A percentile compares a stretch with the other conserved stretches of the same genome.
phyloP scores from a whole-genome alignment of 2,113 vertebrate species.

The Cacatua alba region DNA sequence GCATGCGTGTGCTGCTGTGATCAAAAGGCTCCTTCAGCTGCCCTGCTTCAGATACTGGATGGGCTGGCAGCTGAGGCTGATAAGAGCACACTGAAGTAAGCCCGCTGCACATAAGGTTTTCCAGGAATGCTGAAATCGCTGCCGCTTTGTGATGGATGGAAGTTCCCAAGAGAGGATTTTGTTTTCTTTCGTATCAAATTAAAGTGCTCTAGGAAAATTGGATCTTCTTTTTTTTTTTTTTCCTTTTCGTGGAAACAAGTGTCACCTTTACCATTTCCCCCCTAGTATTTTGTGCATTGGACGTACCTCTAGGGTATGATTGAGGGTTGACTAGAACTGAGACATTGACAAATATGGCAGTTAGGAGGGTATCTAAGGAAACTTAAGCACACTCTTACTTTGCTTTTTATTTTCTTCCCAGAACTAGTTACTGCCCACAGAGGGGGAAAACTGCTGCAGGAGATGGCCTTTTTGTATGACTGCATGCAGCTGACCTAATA shows the following conservation, averaged over 20 bases:
- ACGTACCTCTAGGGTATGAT: background rate
- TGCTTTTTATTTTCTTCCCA: background rate
- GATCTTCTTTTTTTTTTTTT: fast-evolving
- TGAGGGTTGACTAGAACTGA: background rate
- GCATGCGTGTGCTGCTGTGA: background rate
- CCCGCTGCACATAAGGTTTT: background rate
- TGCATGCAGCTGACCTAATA: background rate
- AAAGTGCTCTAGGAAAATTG: background rate
- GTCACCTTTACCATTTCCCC: background rate
- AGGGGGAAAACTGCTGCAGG: background rate
- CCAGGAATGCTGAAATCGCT: slow-evolving; percentile 7
- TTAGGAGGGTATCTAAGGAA: background rate
- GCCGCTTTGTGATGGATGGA: background rate
- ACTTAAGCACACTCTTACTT: background rate
- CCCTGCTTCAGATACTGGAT: background rate
- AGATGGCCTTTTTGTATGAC: background rate
- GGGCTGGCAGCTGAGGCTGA: background rate
- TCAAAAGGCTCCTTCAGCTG: background rate
- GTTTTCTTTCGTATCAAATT: background rate
- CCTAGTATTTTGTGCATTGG: background rate
- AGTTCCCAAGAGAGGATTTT: background rate
- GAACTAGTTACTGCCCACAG: background rate
- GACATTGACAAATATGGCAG: background rate
- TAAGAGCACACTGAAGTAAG: background rate
- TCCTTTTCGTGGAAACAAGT: background rate